These are phyloP conservation scores for Pentamera pediparva DNA, from an alignment of 53 echinoderm and acorn worm species.

Conservation along the genomic window DNA sequence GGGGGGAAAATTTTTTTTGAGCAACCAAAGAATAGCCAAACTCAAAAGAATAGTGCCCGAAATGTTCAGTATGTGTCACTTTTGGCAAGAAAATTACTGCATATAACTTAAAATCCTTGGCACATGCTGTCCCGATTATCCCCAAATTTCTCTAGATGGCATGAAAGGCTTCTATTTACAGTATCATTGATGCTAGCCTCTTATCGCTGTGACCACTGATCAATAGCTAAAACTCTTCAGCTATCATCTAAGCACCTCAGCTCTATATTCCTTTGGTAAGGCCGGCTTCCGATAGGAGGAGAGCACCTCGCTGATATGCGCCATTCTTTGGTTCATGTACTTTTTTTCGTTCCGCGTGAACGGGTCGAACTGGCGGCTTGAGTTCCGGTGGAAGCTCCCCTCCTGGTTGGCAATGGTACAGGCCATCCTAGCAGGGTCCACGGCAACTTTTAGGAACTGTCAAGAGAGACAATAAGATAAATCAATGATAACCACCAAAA, in stretches of 20 bases:
- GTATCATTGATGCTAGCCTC: too few relatives aligned
- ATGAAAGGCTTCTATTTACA: too few relatives aligned
- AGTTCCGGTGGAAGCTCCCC: conserved; percentile 19
- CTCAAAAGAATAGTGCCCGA: too few relatives aligned
- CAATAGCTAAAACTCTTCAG: not conserved
- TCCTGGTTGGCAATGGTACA: conserved; percentile 36
- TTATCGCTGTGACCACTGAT: too few relatives aligned
- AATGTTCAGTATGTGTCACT: too few relatives aligned
- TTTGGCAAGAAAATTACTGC: not conserved
- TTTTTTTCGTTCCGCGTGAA: not conserved
- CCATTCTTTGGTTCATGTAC: not conserved
- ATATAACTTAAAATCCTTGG: not conserved
- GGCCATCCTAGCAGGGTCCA: conserved; percentile 14
- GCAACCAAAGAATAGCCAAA: too few relatives aligned
- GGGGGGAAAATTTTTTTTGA: too few relatives aligned
- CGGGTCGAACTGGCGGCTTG: conserved; percentile 3
- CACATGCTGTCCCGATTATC: not conserved
- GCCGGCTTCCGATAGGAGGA: not conserved
- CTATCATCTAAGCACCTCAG: conserved; percentile 5
- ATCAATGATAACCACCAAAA: too few relatives aligned
- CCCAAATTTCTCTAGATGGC: too few relatives aligned
- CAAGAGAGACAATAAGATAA: not conserved
- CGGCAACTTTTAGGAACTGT: conserved; percentile 16
- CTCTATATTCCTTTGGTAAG: conserved; percentile 8
- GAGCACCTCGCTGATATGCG: not conserved